Base-by-base conservation (phyloP, 2,113 vertebrate species). In the Paedocypris sp. region DNA sequence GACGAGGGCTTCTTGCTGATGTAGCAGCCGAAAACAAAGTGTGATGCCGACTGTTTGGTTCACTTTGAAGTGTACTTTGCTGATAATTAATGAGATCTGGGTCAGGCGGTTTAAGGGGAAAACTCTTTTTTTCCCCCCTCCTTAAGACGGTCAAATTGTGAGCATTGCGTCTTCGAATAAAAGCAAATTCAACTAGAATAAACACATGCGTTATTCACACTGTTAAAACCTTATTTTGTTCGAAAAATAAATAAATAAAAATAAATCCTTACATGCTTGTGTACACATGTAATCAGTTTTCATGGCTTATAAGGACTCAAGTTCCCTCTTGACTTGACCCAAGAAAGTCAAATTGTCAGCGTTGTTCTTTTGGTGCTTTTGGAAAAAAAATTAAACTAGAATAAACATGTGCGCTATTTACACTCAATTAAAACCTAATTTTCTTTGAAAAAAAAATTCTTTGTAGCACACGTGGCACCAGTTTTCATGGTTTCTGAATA, bases 21-120 rank as follows among this genome's bases (percentile, higher is more conserved):
- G n/a, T n/a, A n/a, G n/a, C n/a, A n/a, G n/a, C n/a, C n/a, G n/a
- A n/a, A n/a, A n/a, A n/a, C n/a, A n/a, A n/a, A n/a, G n/a, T n/a
- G 58, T 53, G 50, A 50, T 48, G 57, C 11, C 19, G 49, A 73
- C 66, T 64, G 69, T 70, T 70, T 51, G 46, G 20, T 38, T 15
- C 29, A 64, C 84, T 86, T 84, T 84, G 78, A 83, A 81, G 75
- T 82, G 57, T 75, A 81, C 74, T 85, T 81, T 84, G 70, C 12
- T 47, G 72, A 73, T 83, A 81, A 84, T 86, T 82, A 83, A 72
- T 47, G 41, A 76, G 78, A 85, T 81, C 76, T 82, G 70, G 85
- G 81, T 83, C 83, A 83, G 68, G 53, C n/a, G 54, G 62, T 76
- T 80, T 73, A 76, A 82, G 74, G 77, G 74, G 77, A 83, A 76